Base-by-base conservation (phyloP, 2,797 vertebrate genomes). In the Philypnodon macrostomus region DNA sequence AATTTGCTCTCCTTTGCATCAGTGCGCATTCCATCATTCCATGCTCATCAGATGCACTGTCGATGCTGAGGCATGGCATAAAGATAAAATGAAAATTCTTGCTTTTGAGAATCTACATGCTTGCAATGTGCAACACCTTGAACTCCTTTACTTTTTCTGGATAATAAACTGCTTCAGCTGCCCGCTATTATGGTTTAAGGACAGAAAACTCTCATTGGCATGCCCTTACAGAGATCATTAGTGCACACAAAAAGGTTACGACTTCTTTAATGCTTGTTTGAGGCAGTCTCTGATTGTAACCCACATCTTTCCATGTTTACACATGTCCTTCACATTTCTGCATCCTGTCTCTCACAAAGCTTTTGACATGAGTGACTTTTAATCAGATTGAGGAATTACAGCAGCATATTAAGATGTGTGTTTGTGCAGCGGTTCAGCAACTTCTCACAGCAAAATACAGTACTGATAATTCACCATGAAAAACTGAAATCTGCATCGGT, bases 271-370 rank as follows among this genome's bases (percentile, higher is more conserved):
- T 73, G 67, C n/a, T 70, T 50, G 35, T 63, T 73, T 75, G 71
- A 73, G 63, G 71, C 58, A 35, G 57, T 70, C 37, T 44, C 26
- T 61, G n/a, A n/a, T n/a, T n/a, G n/a, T n/a, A n/a, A n/a, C n/a
- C n/a, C n/a, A 36, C 59, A 64, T 62, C 58, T 44, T 56, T 56
- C 63, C 19, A 27, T 50, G 65, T 69, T 62, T 68, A 73, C 68
- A 38, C 61, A 53, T 7, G 55, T 86, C 77, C 84, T 88, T 87
- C 84, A 85, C 80, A 73, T 85, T n/a, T 65, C 75, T 62, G 72
- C 74, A 54, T 58, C 73, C 34, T 52, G 59, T 58, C 32, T 58
- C 64, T 70, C 55, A 49, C 63, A 71, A 70, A 40, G 70, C 65
- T 55, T 71, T 60, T 40, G 51, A 63, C 59, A 52, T 7, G 40